Percentiles rank a stretch among this genome's conserved stretches.
Conservation (phyloP, 92 coral and sea anemone species). For the Parazoanthus darwini region DNA sequence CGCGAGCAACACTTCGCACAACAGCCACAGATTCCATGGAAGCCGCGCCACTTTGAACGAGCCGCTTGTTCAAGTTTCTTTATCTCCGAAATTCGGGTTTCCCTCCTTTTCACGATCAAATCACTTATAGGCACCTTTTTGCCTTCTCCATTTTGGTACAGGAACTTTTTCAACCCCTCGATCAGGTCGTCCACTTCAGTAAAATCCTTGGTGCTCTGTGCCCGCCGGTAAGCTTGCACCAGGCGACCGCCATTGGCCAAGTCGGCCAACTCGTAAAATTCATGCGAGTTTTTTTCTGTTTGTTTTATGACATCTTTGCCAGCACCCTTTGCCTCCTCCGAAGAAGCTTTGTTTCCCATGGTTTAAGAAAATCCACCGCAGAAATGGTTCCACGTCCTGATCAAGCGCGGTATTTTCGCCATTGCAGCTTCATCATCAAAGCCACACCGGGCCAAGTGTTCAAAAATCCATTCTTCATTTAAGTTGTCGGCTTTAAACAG, state of each 20-base stretch:
- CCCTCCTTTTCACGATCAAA: slow-evolving; percentile 55
- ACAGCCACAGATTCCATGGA: slow-evolving; percentile 16
- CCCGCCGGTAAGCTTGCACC: slow-evolving; percentile 70
- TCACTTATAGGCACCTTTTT: slow-evolving; percentile 60
- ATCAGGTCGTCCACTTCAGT: slow-evolving; percentile 63
- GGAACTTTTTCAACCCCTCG: slow-evolving; percentile 55
- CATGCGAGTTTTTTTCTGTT: slow-evolving; percentile 68
- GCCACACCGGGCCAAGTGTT: not conserved
- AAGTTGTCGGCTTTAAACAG: not conserved
- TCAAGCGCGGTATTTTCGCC: not conserved
- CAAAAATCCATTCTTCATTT: not conserved
- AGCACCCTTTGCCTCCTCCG: slow-evolving; percentile 74
- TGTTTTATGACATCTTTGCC: slow-evolving; percentile 87
- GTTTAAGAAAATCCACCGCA: not conserved
- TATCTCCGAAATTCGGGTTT: slow-evolving; percentile 34
- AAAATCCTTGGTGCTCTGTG: slow-evolving; percentile 63
- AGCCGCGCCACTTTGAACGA: slow-evolving; percentile 35
- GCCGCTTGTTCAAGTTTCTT: slow-evolving; percentile 37
- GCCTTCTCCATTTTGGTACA: slow-evolving; percentile 71
- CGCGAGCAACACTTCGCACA: slow-evolving; percentile 1
- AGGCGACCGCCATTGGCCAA: slow-evolving; percentile 73
- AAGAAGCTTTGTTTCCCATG: slow-evolving; percentile 59
- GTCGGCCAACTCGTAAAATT: slow-evolving; percentile 67
- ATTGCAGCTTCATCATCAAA: not conserved
- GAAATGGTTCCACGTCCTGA: not conserved